Evolutionary conservation across 2,797 vertebrate species (phyloP), one percentile per base, ranked within the genome.

Genomic region (Rhinogobio ventralis): DNA sequence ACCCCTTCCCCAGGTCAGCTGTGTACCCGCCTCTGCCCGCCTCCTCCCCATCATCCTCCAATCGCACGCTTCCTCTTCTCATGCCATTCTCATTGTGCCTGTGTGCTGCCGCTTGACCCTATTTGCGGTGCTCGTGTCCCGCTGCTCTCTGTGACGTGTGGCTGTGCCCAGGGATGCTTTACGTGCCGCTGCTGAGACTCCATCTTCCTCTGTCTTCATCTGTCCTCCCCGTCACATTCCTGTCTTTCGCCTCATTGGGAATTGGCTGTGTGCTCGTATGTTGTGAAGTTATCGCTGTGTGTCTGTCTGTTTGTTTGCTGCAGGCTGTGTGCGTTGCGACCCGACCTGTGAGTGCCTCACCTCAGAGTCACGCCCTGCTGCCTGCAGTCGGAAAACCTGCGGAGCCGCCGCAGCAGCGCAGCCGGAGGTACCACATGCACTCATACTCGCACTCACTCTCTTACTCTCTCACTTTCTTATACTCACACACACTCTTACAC

Each of bases 1-100:
- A 93, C 93, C 91, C 95, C 89, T 94, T 91, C 95, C 90, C 93
- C 96, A 95, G 92, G 96, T 99, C 93, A 99, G 97, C 95, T 91
- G 96, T 93, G 95, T 95, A 87, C 95, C 96, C 92, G 96, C 87
- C 93, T 91, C 89, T 90, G 86, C 67, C 86, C 42, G 73, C 81
- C 88, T 88, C 86, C 89, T 86, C 68, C 66, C 87, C 90, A 46
- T 88, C 78, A 86, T 90, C 88, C 72, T 76, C 79, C 84, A 76
- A 53, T 67, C 46, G 72, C 62, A 76, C 28, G 46, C 77, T 89
- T 90, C 53, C 87, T 79, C 85, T 90, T 87, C 74, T 82, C 51
- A 23, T 90, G 82, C 88, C 51, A 2, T 71, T 66, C 60, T 81
- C 39, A 72, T 67, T 62, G 77, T 73, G 79, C 55, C 23, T 5